phyloP scores from a whole-genome alignment of 2,113 vertebrate genomes.

The Calyptomena viridis region DNA sequence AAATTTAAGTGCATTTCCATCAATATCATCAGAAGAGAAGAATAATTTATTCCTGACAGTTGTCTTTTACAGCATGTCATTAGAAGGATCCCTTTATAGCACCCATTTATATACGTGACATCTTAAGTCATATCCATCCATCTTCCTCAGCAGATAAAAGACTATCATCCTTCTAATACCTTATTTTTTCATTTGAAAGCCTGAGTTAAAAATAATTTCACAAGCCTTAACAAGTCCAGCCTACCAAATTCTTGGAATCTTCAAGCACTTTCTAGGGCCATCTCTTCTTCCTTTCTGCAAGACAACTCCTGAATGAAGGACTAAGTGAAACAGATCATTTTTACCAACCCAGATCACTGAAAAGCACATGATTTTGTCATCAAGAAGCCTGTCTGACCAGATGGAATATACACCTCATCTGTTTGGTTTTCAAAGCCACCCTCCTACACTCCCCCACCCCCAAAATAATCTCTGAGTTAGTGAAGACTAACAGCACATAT shows the following conservation, averaged over 20 bases:
- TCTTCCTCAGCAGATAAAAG: constrained; percentile 64
- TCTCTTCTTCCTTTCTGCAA: constrained; percentile 1
- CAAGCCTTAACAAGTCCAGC: constrained; percentile 58
- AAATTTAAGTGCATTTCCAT: constrained; percentile 42
- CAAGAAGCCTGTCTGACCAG: neutral
- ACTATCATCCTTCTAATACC: constrained; percentile 63
- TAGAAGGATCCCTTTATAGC: constrained; percentile 67
- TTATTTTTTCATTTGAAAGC: constrained; percentile 63
- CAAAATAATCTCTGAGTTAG: neutral
- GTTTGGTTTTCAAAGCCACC: neutral
- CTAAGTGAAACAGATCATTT: neutral
- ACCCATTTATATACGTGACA: constrained; percentile 70
- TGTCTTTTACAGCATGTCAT: constrained; percentile 63
- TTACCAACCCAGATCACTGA: neutral
- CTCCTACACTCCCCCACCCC: no score
- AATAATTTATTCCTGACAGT: constrained; percentile 70
- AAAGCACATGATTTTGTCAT: neutral
- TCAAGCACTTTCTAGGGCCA: neutral
- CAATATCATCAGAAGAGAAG: constrained; percentile 53
- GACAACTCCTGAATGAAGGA: neutral
- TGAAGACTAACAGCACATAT: neutral
- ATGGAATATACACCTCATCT: neutral
- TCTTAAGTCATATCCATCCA: constrained; percentile 68
- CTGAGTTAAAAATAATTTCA: constrained; percentile 63
- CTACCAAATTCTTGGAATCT: constrained; percentile 22